phyloP scores from a whole-genome alignment of 30 jellyfish, hydroid and myxozoan species.

The Hydractinia symbiolongicarpus region DNA sequence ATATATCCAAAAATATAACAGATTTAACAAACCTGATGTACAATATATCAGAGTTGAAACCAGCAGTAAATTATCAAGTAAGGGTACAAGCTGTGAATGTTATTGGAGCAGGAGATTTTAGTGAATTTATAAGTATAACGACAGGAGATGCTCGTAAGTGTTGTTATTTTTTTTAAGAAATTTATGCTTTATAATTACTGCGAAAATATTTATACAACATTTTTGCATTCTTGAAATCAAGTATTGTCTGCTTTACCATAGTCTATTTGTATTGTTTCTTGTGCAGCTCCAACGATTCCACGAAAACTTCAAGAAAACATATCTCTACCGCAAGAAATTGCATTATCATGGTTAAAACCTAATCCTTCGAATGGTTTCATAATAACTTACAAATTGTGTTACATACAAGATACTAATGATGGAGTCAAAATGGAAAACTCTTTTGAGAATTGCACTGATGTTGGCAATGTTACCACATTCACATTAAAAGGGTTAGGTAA shows the following conservation, averaged over 20 bases:
- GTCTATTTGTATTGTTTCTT: background rate
- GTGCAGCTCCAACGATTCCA: background rate
- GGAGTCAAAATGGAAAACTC: background rate
- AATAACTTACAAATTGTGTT: background rate
- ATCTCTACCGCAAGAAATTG: background rate
- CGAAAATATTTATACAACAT: background rate
- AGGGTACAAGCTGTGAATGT: constrained; percentile 7
- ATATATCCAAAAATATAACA: background rate
- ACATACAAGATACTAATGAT: constrained; percentile 2
- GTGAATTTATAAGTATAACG: background rate
- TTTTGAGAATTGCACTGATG: background rate
- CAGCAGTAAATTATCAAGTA: background rate
- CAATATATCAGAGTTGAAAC: background rate
- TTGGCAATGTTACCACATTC: background rate
- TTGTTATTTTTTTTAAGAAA: background rate
- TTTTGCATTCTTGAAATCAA: background rate
- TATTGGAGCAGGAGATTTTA: background rate
- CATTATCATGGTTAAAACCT: background rate
- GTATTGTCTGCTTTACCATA: too few species aligned
- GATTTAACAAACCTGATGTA: background rate
- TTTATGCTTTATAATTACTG: background rate
- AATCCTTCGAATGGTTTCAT: background rate
- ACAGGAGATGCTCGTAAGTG: constrained; percentile 13
- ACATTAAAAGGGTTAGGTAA: too few species aligned
- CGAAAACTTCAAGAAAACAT: background rate